Evolutionary conservation across 1,140 invertebrate species (phyloP).

Genomic region (Neodiprion virginianus): DNA sequence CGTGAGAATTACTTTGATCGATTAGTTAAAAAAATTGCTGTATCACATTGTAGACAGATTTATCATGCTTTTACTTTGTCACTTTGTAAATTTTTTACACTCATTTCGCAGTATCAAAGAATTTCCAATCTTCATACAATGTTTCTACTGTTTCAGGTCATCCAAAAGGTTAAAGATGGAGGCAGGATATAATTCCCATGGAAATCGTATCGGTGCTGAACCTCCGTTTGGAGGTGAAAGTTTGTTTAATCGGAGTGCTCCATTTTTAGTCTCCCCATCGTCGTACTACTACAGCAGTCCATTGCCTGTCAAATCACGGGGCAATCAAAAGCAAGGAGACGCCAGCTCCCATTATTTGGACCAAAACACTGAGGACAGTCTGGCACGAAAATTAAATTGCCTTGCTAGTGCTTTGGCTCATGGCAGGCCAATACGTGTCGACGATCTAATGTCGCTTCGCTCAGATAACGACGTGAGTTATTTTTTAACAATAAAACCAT

Average conservation of each 20-base stretch:
- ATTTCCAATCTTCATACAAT: too few relatives aligned
- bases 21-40: too few relatives aligned
- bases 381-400: constrained; percentile 52
- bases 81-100: too few relatives aligned
- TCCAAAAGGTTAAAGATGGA: constrained; percentile 71
- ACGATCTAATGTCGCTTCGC: constrained; percentile 60
- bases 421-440: constrained; percentile 60
- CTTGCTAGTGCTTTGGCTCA: constrained; percentile 58
- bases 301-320: constrained; percentile 46
- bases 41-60: too few relatives aligned
- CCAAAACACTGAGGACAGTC: constrained; percentile 47
- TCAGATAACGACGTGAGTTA: constrained; percentile 56
- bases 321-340: constrained; percentile 39
- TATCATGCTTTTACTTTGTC: too few relatives aligned
- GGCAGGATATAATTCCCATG: constrained; percentile 61
- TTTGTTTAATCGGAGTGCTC: constrained; percentile 55
- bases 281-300: constrained; percentile 55
- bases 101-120: too few relatives aligned
- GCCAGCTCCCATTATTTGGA: constrained; percentile 38
- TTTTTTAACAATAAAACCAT: not conserved
- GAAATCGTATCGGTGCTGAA: constrained; percentile 51
- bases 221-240: constrained; percentile 56
- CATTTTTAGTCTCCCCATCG: constrained; percentile 50
- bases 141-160: constrained; percentile 58
- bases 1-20: too few relatives aligned